Evolutionary conservation across 2,113 vertebrate species (phyloP).

Genomic region (Glaucidium brasilianum): DNA sequence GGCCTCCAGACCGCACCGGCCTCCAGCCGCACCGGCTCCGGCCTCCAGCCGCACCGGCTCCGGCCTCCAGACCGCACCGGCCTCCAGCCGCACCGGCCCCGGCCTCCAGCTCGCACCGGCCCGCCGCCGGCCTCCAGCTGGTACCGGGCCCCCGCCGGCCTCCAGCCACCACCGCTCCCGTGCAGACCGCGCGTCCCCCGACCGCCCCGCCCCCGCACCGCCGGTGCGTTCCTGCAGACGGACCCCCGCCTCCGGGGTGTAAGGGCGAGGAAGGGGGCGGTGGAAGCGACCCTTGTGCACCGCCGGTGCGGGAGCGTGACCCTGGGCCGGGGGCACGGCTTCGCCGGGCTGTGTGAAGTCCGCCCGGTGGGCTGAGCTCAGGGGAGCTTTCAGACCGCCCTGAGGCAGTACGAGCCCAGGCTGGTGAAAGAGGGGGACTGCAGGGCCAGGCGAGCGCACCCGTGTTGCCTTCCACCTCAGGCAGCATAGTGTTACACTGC

Average conservation of each 20-base stretch:
- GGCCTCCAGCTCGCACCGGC: neutral
- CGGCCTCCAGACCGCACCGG: too few species aligned
- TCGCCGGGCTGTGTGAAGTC: neutral
- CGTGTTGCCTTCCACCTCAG: accelerated
- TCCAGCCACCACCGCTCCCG: too few species aligned
- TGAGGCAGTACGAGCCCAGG: neutral
- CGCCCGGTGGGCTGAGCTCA: neutral
- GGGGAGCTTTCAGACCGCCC: neutral
- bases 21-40: neutral
- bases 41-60: too few species aligned
- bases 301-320: too few species aligned
- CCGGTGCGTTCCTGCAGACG: neutral
- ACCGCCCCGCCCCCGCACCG: too few species aligned
- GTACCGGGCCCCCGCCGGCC: neutral
- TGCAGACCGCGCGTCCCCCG: neutral
- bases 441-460: neutral
- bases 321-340: neutral
- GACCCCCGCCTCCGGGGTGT: too few species aligned
- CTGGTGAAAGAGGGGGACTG: neutral
- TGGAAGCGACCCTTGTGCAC: too few species aligned
- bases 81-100: neutral
- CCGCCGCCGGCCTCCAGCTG: too few species aligned
- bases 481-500: accelerated
- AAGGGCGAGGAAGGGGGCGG: neutral
- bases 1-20: neutral